Evolutionary conservation across 2,113 vertebrate species (phyloP), one percentile per base, ranked within the genome.

Genomic region (Morone chrysops): DNA sequence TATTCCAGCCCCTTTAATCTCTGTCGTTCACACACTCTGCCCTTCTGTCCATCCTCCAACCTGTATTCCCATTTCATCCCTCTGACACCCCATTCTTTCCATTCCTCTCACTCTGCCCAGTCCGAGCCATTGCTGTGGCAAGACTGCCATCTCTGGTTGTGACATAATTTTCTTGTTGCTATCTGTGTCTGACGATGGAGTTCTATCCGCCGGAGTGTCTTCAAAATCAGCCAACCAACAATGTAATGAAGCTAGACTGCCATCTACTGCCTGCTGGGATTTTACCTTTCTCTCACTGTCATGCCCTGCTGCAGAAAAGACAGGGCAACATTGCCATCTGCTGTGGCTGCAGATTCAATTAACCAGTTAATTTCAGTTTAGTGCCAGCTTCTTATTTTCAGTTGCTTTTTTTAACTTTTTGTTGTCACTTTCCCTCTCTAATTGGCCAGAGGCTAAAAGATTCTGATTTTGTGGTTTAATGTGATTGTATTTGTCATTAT

Each of bases 81-180:
- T 72, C 71, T 54, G 56, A 81, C 68, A 71, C 83, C 73, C 84
- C 48, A 50, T 81, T 78, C 80, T 73, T 70, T 84, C 48, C 74
- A 69, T 71, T 40, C 65, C 69, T 75, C 62, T 80, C 69, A n/a
- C 41, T 82, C 61, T 31, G 17, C 16, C 36, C 40, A 6, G 57
- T 36, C 41, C 25, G n/a, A 79, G 57, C 36, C 73, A 65, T 47
- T 59, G 0, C 16, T 14, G 79, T 51, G 66, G 60, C 90, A 90
- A 93, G 88, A 90, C 89, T 93, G 93, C 92, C 93, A 89, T 86
- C 92, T 94, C 87, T 89, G 76, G 92, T 86, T 48, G 1, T 60
- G 70, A 73, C 70, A 78, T 76, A 2, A 48, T 81, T 60, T 76
- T 79, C 50, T 38, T 47, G 43, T 68, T 74, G 70, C 88, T 31